Conservation (phyloP, 2,113 vertebrate genomes). For the Sinocyclocheilus maitianheensis region DNA sequence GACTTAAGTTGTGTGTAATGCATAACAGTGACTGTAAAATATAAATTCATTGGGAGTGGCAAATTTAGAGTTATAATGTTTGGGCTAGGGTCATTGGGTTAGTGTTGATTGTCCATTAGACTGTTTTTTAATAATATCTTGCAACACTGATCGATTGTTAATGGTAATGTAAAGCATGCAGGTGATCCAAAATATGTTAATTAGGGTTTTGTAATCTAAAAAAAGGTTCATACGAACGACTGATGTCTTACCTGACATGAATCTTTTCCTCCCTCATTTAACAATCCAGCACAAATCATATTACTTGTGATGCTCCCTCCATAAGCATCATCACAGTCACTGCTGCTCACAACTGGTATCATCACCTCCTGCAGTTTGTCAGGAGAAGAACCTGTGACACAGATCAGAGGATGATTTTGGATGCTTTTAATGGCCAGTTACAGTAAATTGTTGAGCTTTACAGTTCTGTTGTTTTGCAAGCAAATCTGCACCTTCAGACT, state of each 20-base stretch:
- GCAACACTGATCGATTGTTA: background rate
- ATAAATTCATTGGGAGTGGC: background rate
- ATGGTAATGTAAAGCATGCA: background rate
- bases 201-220: background rate
- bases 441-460: background rate
- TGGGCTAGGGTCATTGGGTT: background rate
- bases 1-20: background rate
- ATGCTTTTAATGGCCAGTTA: background rate
- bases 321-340: constrained; percentile 56
- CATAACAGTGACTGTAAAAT: background rate
- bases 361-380: constrained; percentile 68
- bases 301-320: constrained; percentile 48
- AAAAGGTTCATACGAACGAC: background rate
- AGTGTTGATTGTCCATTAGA: background rate
- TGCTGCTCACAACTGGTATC: constrained; percentile 56
- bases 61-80: background rate
- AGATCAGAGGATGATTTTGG: background rate
- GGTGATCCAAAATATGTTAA: background rate
- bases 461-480: background rate
- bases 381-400: constrained; percentile 52
- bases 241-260: constrained; percentile 59
- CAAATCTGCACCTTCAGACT: rapidly evolving
- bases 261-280: constrained; percentile 66
- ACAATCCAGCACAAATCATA: constrained; percentile 52
- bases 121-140: background rate